Conservation (phyloP, 30 jellyfish, hydroid and myxozoan species). For the Hydractinia echinata region DNA sequence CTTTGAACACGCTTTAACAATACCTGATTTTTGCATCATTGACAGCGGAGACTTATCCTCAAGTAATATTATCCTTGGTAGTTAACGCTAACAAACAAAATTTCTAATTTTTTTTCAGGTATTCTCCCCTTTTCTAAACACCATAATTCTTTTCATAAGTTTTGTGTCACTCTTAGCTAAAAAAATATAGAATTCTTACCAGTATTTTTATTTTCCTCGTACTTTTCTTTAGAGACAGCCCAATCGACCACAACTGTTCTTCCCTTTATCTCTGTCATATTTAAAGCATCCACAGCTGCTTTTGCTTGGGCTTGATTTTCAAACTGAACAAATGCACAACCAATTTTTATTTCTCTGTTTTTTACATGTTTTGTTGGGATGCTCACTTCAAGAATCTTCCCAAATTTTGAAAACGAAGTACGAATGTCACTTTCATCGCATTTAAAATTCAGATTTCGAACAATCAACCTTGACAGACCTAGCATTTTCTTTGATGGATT, state of each 20-base stretch:
- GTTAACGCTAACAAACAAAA: too few species aligned
- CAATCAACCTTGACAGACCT: constrained; percentile 56
- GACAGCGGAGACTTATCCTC: too few species aligned
- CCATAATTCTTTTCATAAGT: too few species aligned
- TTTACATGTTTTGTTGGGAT: constrained; percentile 58
- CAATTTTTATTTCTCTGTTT: constrained; percentile 38
- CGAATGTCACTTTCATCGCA: constrained; percentile 60
- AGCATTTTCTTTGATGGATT: constrained; percentile 39
- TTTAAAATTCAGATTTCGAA: constrained; percentile 68
- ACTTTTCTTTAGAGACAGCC: constrained; percentile 87
- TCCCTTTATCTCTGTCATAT: constrained; percentile 53
- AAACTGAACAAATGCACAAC: constrained; percentile 87
- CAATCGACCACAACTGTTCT: constrained; percentile 90
- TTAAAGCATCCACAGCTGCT: constrained; percentile 63
- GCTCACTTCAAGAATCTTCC: constrained; percentile 41
- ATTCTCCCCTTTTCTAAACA: too few species aligned
- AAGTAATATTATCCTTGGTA: too few species aligned
- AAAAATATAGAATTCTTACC: not conserved
- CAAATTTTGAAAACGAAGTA: constrained; percentile 41
- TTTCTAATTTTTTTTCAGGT: too few species aligned
- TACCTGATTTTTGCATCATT: too few species aligned
- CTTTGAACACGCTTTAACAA: too few species aligned
- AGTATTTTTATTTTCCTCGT: constrained; percentile 20
- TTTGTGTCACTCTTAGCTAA: not conserved
- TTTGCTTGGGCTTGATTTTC: constrained; percentile 49